Evolutionary conservation across 2,888 invertebrate species (phyloP).

Genomic region (Temnothorax rugatulus): DNA sequence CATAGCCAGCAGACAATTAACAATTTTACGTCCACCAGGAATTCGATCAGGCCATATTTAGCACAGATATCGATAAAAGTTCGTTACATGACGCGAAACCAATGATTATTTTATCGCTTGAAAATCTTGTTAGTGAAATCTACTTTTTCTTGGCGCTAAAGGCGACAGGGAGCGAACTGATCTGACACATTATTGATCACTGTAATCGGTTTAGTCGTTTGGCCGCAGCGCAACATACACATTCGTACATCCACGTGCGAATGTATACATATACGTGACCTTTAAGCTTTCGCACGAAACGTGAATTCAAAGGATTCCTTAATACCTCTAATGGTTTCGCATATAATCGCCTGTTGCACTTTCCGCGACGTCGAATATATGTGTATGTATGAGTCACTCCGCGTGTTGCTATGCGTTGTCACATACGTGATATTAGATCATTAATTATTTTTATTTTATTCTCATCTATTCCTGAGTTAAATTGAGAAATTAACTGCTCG

Average conservation of each 20-base stretch:
- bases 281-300: slow-evolving; percentile 11
- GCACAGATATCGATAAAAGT: slow-evolving; percentile 15
- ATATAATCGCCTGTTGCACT: slow-evolving; percentile 25
- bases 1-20: slow-evolving; percentile 46
- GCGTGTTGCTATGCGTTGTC: not conserved
- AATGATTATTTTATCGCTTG: slow-evolving; percentile 8
- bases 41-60: slow-evolving; percentile 6
- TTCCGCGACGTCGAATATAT: not conserved
- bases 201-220: slow-evolving; percentile 40
- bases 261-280: not conserved
- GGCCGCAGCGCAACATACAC: not conserved
- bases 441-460: not conserved
- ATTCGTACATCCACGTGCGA: not conserved
- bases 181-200: slow-evolving; percentile 30
- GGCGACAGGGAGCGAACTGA: not conserved
- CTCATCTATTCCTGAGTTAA: not conserved
- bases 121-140: not conserved
- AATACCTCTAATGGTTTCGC: slow-evolving; percentile 18
- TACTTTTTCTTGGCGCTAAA: not conserved
- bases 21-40: slow-evolving; percentile 46
- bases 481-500: not conserved
- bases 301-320: slow-evolving; percentile 42
- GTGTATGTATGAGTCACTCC: not conserved
- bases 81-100: not conserved
- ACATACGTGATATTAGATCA: not conserved